Conservation (phyloP, 2,888 invertebrate genomes). For the Digitonthophagus gazella region DNA sequence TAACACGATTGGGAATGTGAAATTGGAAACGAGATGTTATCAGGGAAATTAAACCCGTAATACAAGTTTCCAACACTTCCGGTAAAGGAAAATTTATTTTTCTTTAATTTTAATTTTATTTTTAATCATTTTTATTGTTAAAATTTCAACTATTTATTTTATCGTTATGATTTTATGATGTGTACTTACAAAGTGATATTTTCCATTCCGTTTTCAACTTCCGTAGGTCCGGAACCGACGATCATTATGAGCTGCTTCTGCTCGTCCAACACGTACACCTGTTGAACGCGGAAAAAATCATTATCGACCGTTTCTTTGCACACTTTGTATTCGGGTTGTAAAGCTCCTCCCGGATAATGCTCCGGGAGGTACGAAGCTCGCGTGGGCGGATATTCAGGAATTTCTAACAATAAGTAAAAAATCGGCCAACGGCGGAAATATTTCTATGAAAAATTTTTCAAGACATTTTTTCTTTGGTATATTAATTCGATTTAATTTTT, state of each 20-base stretch:
- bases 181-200: constrained; percentile 63
- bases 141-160: neutral
- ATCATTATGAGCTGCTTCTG: constrained; percentile 77
- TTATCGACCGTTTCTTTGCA: neutral
- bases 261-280: constrained; percentile 82
- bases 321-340: neutral
- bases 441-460: neutral
- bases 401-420: neutral
- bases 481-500: too few relatives aligned
- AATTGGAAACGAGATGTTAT: neutral
- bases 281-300: constrained; percentile 28
- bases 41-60: neutral
- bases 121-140: too few relatives aligned
- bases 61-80: neutral
- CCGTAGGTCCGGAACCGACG: constrained; percentile 71
- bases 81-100: too few relatives aligned
- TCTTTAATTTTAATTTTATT: too few relatives aligned
- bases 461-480: too few relatives aligned
- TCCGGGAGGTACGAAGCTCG: neutral
- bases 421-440: neutral
- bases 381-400: neutral
- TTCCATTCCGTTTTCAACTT: constrained; percentile 69
- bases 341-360: too few relatives aligned
- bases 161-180: neutral
- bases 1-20: too few relatives aligned